Evolutionary conservation across 2,113 vertebrate genomes (phyloP).

Genomic region (Nesoenas mayeri): DNA sequence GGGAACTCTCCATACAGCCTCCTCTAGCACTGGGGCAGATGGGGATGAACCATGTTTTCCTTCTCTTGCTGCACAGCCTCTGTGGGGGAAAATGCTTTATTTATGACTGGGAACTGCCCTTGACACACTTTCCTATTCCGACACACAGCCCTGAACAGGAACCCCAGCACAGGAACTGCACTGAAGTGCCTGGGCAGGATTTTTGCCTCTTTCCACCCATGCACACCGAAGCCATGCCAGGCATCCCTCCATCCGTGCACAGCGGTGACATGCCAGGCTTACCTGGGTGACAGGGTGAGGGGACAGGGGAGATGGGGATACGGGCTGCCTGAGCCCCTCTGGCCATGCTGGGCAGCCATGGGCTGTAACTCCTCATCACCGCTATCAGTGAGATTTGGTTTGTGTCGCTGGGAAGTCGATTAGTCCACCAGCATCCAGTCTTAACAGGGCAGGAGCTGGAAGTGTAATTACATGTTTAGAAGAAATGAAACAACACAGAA

Average conservation of each 20-base stretch:
- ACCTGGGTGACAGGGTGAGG: neutral
- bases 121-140: neutral
- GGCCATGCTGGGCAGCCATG: neutral
- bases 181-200: neutral
- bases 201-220: neutral
- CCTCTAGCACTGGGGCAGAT: neutral
- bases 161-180: neutral
- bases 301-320: rapidly evolving
- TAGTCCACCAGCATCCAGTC: neutral
- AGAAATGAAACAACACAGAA: neutral
- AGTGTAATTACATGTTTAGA: neutral
- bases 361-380: neutral
- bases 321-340: neutral
- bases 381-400: neutral
- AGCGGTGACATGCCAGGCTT: neutral
- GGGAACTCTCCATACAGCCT: neutral
- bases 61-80: too few species aligned
- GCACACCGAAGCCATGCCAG: neutral
- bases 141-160: neutral
- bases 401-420: neutral
- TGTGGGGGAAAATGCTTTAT: rapidly evolving
- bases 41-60: neutral
- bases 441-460: neutral
- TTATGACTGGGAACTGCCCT: neutral
- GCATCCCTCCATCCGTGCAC: neutral